Conservation (phyloP, 2,797 vertebrate genomes). For the Dendrocincla tyrannina region DNA sequence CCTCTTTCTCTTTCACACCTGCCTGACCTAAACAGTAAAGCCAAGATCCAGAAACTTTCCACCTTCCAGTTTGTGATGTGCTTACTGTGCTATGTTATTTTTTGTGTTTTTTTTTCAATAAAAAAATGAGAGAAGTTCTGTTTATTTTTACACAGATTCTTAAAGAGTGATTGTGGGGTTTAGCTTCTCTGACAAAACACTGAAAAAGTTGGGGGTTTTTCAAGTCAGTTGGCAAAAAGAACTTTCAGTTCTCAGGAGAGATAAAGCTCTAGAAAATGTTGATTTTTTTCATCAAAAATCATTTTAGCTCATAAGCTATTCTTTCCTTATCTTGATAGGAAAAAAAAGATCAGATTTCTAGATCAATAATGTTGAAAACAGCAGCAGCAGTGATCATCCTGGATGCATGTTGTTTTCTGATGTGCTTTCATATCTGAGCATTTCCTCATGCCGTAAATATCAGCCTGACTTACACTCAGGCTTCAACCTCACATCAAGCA, state of each 20-base stretch:
- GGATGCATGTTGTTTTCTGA: constrained; percentile 4
- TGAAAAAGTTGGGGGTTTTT: background rate
- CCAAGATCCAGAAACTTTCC: background rate
- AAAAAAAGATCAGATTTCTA: background rate
- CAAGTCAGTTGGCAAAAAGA: background rate
- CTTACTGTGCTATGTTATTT: background rate
- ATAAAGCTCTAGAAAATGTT: background rate
- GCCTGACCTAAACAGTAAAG: background rate
- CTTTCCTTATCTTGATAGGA: constrained; percentile 9
- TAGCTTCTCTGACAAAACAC: background rate
- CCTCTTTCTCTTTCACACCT: background rate
- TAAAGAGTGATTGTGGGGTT: background rate
- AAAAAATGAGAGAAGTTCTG: background rate
- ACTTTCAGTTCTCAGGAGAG: background rate
- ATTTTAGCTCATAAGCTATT: constrained; percentile 26
- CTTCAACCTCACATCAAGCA: background rate
- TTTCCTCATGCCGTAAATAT: background rate
- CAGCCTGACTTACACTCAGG: background rate
- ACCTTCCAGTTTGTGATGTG: background rate
- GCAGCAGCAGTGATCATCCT: background rate
- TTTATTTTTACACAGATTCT: background rate
- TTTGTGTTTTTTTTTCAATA: background rate
- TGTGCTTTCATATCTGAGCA: background rate
- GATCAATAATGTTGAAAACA: constrained; percentile 30
- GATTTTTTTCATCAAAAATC: background rate